phyloP scores from a whole-genome alignment of 2,797 vertebrate species.

The Amblyopsis hoosieri region DNA sequence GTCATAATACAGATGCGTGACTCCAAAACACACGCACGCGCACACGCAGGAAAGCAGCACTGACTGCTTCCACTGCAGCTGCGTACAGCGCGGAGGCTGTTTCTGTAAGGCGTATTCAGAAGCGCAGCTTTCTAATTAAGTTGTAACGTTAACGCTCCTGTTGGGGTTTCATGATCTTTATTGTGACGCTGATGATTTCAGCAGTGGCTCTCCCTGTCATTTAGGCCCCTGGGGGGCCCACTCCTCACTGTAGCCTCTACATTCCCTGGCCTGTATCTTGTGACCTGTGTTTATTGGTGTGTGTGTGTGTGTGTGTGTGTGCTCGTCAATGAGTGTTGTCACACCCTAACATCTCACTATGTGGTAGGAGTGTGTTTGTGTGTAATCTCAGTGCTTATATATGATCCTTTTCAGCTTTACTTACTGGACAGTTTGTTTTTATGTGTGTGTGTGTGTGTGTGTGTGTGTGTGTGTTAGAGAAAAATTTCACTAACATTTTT shows the following conservation, averaged over 20 bases:
- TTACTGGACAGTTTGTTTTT: too few relatives aligned
- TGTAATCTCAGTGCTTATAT: slow-evolving; percentile 2
- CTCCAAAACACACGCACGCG: slow-evolving; percentile 6
- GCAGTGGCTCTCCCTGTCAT: slow-evolving; percentile 59
- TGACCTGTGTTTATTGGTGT: too few relatives aligned
- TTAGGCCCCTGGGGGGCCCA: slow-evolving; percentile 55
- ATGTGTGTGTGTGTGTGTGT: slow-evolving; percentile 23
- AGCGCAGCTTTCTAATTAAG: slow-evolving; percentile 35
- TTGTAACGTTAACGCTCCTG: slow-evolving; percentile 49
- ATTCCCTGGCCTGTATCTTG: slow-evolving; percentile 28
- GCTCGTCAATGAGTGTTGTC: too few relatives aligned
- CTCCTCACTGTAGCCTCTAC: slow-evolving; percentile 47
- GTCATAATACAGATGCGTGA: slow-evolving; percentile 10
- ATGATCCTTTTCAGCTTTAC: too few relatives aligned
- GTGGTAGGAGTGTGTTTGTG: slow-evolving; percentile 57
- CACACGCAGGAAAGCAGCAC: slow-evolving; percentile 19
- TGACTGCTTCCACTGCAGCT: slow-evolving; percentile 11
- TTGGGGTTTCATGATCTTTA: slow-evolving; percentile 55
- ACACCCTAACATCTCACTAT: slow-evolving; percentile 64
- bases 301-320: slow-evolving; percentile 17
- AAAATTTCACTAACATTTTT: not conserved
- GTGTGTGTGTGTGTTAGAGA: slow-evolving; percentile 4
- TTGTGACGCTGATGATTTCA: slow-evolving; percentile 46
- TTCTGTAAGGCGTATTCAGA: too few relatives aligned
- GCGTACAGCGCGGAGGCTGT: too few relatives aligned